Evolutionary conservation across 2,797 vertebrate species (phyloP).

Genomic region (Morelia viridis): DNA sequence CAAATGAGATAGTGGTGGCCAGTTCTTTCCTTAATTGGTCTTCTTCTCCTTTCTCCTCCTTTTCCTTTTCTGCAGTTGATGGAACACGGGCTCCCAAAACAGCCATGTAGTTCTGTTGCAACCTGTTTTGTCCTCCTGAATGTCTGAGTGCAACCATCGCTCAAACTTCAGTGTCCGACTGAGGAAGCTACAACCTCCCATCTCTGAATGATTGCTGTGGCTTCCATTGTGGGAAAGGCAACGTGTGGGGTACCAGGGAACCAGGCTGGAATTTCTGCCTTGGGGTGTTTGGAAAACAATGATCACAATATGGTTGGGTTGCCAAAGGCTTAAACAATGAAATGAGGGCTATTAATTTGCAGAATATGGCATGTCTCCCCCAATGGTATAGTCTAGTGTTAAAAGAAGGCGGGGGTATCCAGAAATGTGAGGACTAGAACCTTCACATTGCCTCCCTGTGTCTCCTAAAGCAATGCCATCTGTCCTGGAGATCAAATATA

Average conservation of each 20-base stretch:
- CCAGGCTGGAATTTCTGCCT: neutral
- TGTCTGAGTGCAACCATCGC: neutral
- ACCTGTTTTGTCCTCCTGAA: neutral
- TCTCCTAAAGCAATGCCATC: neutral
- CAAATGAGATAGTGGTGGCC: neutral
- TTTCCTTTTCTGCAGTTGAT: conserved; percentile 25
- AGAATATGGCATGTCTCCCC: neutral
- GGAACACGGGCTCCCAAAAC: conserved; percentile 9
- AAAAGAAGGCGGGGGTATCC: neutral
- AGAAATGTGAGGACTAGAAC: neutral
- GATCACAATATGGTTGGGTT: neutral
- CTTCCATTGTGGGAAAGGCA: neutral
- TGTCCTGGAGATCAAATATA: neutral
- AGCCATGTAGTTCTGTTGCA: neutral
- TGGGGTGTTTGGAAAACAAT: neutral
- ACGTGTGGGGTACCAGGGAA: neutral
- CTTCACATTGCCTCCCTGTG: neutral
- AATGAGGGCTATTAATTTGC: neutral
- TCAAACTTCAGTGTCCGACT: neutral
- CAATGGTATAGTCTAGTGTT: neutral
- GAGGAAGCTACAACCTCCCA: conserved; percentile 26
- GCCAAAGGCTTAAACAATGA: neutral
- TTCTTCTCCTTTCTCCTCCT: neutral
- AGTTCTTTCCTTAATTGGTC: neutral
- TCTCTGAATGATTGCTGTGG: neutral